Percentiles rank a stretch among this genome's conserved stretches.
Conservation (phyloP, 2,888 invertebrate species). For the Scaptomyza caliginosa region DNA sequence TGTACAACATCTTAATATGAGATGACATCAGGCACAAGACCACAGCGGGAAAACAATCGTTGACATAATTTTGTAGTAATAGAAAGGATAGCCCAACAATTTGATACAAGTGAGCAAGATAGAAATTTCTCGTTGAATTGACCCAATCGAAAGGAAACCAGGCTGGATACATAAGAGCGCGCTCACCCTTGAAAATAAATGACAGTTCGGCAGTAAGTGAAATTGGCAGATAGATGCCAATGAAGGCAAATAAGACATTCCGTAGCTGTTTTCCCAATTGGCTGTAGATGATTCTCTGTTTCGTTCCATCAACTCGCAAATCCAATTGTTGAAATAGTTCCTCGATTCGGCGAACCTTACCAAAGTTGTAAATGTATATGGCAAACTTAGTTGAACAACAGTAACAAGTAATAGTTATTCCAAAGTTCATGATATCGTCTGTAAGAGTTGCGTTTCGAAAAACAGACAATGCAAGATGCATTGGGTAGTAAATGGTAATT, state of each 20-base stretch:
- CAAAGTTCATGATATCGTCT: constrained; percentile 66
- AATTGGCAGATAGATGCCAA: constrained; percentile 51
- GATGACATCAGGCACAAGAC: constrained; percentile 65
- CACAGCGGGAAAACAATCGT: constrained; percentile 70
- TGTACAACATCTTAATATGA: constrained; percentile 62
- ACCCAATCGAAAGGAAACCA: constrained; percentile 77
- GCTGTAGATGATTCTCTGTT: constrained; percentile 47
- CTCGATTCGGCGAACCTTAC: constrained; percentile 54
- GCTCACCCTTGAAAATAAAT: constrained; percentile 53
- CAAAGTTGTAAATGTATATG: constrained; percentile 54
- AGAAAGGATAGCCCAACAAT: constrained; percentile 54
- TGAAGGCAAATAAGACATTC: constrained; percentile 41
- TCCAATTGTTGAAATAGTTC: constrained; percentile 57
- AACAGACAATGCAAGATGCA: constrained; percentile 63
- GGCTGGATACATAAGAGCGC: constrained; percentile 68
- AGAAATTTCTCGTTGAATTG: constrained; percentile 51
- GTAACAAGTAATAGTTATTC: constrained; percentile 47
- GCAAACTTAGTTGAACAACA: constrained; percentile 60
- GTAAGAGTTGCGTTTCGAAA: constrained; percentile 49
- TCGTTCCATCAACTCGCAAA: constrained; percentile 34
- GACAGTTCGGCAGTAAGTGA: constrained; percentile 57
- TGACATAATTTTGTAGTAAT: constrained; percentile 57
- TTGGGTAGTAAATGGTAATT: constrained; percentile 67
- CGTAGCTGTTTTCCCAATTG: constrained; percentile 42
- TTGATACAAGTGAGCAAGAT: constrained; percentile 66